Evolutionary conservation across 2,888 invertebrate genomes (phyloP), one percentile per base, ranked within the genome.

Genomic region (Cremastinae sp.): DNA sequence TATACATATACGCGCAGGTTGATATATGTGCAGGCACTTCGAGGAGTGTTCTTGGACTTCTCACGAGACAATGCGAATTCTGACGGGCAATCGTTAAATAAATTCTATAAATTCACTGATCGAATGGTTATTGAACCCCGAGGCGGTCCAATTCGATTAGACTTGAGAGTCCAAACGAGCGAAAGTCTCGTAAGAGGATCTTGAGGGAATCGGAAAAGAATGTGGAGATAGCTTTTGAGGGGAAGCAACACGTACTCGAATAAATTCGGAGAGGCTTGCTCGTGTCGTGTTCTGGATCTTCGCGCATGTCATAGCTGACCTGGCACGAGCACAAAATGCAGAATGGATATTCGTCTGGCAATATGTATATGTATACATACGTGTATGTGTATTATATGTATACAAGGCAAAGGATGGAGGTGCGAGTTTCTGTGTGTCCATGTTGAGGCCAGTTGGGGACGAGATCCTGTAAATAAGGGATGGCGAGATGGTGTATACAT

Each of bases 231-330:
- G n/a, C n/a, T n/a, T n/a, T n/a, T n/a, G 28, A 28, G 28, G 28
- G 5, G 28, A 28, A 18, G 69, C 74, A 74, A 74, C 74, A 74
- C 74, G 74, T 74, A 65, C 64, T 69, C 56, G 74, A 74, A 74
- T 74, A 74, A 74, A 74, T 74, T 74, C 69, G 55, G n/a, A 49
- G 41, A 56, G 39, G 22, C 41, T 20, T 47, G 47, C 49, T 1
- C 37, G 28, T n/a, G 22, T 55, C 66, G 35, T 59, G 16, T 41
- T 39, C 37, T 10, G 22, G 35, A 28, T 22, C 35, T 14, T 10
- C 59, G 45, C 37, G 37, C 12, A 45, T 45, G 45, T 20, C 41
- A 51, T 43, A 35, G 61, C 35, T 55, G 51, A 43, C 41, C 62
- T 64, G 69, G 74, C 58, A 43, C 35, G n/a, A 22, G 58, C 49